phyloP scores from a whole-genome alignment of 2,113 vertebrate genomes.

The Ursus arctos region DNA sequence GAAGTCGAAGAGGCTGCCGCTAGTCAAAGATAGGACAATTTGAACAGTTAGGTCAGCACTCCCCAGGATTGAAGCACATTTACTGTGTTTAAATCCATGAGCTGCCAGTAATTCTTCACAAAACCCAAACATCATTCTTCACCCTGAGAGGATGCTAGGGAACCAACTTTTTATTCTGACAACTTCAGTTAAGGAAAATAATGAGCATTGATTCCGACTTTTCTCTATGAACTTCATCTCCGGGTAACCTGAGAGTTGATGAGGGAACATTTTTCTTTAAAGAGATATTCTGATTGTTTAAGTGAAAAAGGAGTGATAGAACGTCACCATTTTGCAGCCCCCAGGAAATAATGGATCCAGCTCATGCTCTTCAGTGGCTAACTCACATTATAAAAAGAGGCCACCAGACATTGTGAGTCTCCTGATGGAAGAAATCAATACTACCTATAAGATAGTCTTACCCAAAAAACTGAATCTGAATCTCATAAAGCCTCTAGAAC shows the following conservation, averaged over 20 bases:
- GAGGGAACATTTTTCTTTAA: slow-evolving; percentile 37
- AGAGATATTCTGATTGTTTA: not conserved
- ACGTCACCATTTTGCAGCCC: not conserved
- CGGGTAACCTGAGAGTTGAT: not conserved
- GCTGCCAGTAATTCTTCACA: not conserved
- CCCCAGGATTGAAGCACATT: not conserved
- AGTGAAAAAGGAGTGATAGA: not conserved
- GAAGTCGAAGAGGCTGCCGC: not conserved
- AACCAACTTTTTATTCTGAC: not conserved
- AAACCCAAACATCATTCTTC: not conserved
- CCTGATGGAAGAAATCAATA: not conserved
- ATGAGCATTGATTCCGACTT: not conserved
- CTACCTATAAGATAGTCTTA: not conserved
- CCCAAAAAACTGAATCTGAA: not conserved
- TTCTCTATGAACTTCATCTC: not conserved
- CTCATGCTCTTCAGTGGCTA: not conserved
- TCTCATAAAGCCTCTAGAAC: slow-evolving; percentile 25
- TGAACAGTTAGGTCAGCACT: not conserved
- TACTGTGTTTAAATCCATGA: not conserved
- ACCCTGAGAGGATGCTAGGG: not conserved
- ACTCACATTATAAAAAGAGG: not conserved
- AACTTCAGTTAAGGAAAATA: not conserved
- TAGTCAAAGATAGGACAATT: not conserved
- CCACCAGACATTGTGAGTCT: not conserved
- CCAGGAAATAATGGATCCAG: not conserved